Evolutionary conservation across 2,797 vertebrate genomes (phyloP), one percentile per base, ranked within the genome.

Genomic region (Betta splendens): DNA sequence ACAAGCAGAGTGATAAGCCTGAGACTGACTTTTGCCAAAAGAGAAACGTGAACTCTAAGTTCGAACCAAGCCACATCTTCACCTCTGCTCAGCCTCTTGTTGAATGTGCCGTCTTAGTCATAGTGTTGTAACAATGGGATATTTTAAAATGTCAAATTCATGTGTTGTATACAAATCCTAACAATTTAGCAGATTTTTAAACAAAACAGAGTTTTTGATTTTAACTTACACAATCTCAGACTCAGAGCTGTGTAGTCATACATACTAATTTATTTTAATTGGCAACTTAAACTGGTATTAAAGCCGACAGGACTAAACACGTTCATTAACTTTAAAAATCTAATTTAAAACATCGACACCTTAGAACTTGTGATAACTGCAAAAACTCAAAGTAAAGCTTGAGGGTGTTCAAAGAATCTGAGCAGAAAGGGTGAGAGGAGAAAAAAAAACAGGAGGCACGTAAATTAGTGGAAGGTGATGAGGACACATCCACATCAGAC

Each of bases 11-110:
- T 12, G 69, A 63, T 43, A 7, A 39, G 48, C 47, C 63, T 37
- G 32, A 61, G 48, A 38, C 45, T 0, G 35, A 49, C 39, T 33
- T 22, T 56, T 56, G 60, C 38, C 22, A 22, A 36, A 31, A 49
- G 25, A 37, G 38, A 82, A 72, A 81, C n/a, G 25, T 60, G 49
- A 79, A 68, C 64, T 72, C 40, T 58, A 61, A 75, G 56, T 35
- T 29, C 70, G 74, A 79, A 69, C 18, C 25, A 21, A 64, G 51
- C 20, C 16, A 28, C 39, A 26, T n/a, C 48, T 45, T 72, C 33
- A 40, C 60, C 51, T 26, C n/a, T 15, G 7, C 23, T 52, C 29
- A n/a, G 20, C 16, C 17, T 20, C 42, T 21, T 47, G 35, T 3
- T 26, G 39, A 36, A 36, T 1, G 23, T 6, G 40, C 4, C 3